Evolutionary conservation across 2,888 invertebrate species (phyloP).

Genomic region (Elaeidobius kamerunicus): DNA sequence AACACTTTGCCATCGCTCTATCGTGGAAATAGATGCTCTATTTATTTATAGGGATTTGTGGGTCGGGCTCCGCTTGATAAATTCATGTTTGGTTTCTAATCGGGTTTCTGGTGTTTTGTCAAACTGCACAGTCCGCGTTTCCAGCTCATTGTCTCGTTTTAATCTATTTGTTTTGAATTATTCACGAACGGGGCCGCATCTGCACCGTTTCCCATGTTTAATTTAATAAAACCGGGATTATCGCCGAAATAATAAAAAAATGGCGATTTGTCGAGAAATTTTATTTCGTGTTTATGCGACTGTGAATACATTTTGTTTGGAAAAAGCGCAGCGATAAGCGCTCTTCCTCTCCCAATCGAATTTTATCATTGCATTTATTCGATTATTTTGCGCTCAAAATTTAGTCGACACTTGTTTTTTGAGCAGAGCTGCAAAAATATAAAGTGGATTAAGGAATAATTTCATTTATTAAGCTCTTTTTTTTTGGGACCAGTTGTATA

Average conservation of each 20-base stretch:
- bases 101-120: conserved; percentile 31
- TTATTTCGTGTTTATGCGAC: conserved; percentile 10
- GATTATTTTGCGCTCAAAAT: too few relatives aligned
- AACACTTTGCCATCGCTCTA: too few relatives aligned
- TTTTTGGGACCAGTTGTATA: too few relatives aligned
- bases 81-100: conserved; percentile 28
- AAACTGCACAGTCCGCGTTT: conserved; percentile 17
- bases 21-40: too few relatives aligned
- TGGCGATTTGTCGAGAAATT: conserved; percentile 17
- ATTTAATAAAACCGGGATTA: conserved; percentile 26
- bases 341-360: too few relatives aligned
- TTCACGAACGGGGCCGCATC: conserved; percentile 29
- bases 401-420: too few relatives aligned
- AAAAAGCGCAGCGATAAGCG: too few relatives aligned
- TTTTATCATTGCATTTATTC: too few relatives aligned
- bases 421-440: too few relatives aligned
- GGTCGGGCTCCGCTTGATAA: conserved; percentile 13
- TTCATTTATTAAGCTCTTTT: too few relatives aligned
- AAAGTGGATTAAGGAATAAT: too few relatives aligned
- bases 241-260: conserved; percentile 15
- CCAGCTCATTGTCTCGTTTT: conserved; percentile 26
- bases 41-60: background rate
- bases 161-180: conserved; percentile 31
- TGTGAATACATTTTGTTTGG: conserved; percentile 10
- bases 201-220: conserved; percentile 29